Percentiles rank a stretch among this genome's conserved stretches.
Evolutionary conservation across 2,113 vertebrate genomes (phyloP).

Genomic region (Oncorhynchus gorbuscha): DNA sequence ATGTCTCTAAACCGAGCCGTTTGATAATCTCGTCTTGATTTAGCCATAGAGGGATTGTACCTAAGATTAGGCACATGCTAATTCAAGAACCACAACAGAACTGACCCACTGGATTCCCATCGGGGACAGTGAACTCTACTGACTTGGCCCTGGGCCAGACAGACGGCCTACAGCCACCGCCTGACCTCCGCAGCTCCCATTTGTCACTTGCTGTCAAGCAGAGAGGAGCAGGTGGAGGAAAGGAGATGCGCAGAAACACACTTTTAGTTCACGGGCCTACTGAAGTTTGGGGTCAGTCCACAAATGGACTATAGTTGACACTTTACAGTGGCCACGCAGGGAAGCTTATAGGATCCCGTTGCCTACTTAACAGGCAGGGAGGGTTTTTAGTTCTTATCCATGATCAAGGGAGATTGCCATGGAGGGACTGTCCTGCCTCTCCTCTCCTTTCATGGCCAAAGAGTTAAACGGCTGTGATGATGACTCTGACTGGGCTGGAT

Average conservation of each 20-base stretch:
- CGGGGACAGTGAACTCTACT: conserved; percentile 28
- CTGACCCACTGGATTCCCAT: conserved; percentile 12
- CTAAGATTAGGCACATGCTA: conserved; percentile 47
- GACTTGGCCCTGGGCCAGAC: conserved; percentile 40
- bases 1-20: conserved; percentile 30
- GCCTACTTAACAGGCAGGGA: neutral
- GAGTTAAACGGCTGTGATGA: neutral
- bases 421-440: neutral
- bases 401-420: neutral
- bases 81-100: conserved; percentile 27
- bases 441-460: neutral
- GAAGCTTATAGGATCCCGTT: neutral
- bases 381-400: neutral
- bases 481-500: neutral
- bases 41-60: conserved; percentile 11
- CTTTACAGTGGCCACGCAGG: neutral
- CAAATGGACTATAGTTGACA: neutral
- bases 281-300: neutral
- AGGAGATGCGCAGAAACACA: neutral
- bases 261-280: neutral
- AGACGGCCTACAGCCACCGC: conserved; percentile 18
- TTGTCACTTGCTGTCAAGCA: neutral
- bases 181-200: conserved; percentile 4
- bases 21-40: conserved; percentile 42
- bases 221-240: neutral